A percentile compares a stretch with the other conserved stretches of the same genome.
phyloP scores from a whole-genome alignment of 2,888 invertebrate species.

The Hemicrepidius hirtus region DNA sequence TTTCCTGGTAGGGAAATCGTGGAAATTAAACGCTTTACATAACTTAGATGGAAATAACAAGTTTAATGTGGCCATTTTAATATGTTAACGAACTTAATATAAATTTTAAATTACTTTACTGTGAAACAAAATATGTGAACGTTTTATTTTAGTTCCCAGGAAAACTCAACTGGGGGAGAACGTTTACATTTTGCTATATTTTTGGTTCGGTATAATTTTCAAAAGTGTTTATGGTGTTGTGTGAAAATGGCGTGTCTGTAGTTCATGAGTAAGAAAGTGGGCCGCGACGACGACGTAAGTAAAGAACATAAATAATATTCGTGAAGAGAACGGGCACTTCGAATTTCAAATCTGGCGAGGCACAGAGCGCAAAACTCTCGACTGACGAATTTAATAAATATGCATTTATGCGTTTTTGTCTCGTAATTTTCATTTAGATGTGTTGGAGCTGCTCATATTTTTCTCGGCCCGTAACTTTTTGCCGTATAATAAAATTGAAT shows the following conservation, averaged over 20 bases:
- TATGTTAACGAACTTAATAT: too few species aligned
- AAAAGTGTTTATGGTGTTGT: slow-evolving; percentile 36
- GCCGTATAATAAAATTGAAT: slow-evolving; percentile 55
- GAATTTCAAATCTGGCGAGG: slow-evolving; percentile 47
- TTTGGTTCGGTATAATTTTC: slow-evolving; percentile 33
- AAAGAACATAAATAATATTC: slow-evolving; percentile 44
- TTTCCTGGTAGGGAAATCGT: too few species aligned
- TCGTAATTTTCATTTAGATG: slow-evolving; percentile 56
- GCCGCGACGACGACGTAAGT: slow-evolving; percentile 32
- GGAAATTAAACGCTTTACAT: too few species aligned
- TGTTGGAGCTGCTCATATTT: slow-evolving; percentile 50
- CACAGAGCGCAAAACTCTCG: slow-evolving; percentile 33
- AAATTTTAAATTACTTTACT: too few species aligned
- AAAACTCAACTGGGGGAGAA: too few species aligned
- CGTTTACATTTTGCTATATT: neutral
- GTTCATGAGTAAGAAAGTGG: slow-evolving; percentile 44
- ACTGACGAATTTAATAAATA: slow-evolving; percentile 56
- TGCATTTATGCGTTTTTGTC: slow-evolving; percentile 57
- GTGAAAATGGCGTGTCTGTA: slow-evolving; percentile 37
- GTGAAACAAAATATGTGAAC: too few species aligned
- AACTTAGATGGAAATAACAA: too few species aligned
- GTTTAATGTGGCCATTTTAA: too few species aligned
- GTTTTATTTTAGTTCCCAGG: too few species aligned
- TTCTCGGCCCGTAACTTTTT: slow-evolving; percentile 51
- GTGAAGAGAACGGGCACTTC: slow-evolving; percentile 32